A percentile compares a stretch with the other conserved stretches of the same genome.
These are phyloP conservation scores for Irena cyanogastra DNA, from an alignment of 2,113 vertebrate species.

Conservation along the genomic window DNA sequence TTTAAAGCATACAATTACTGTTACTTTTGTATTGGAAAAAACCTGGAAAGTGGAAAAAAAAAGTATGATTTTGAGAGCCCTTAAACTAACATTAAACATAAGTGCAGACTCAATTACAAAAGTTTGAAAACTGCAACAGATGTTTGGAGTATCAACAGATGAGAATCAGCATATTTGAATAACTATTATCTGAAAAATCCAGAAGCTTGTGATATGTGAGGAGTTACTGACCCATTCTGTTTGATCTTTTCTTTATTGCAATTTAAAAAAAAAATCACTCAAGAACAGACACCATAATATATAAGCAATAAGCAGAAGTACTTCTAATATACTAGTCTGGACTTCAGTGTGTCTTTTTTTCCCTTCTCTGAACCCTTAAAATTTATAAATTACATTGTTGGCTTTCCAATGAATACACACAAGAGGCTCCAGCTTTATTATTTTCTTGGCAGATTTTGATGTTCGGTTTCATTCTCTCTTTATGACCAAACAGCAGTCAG, in stretches of 20 bases:
- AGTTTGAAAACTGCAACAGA: background rate
- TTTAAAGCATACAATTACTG: background rate
- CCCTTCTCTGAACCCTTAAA: background rate
- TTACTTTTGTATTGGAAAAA: no score
- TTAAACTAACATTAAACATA: background rate
- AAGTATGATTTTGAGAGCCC: background rate
- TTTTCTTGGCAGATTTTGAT: background rate
- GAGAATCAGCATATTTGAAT: background rate
- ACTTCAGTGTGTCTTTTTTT: background rate
- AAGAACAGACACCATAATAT: background rate
- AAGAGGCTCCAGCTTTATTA: background rate
- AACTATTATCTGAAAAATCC: background rate
- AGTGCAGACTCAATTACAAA: background rate
- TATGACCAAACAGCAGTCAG: background rate
- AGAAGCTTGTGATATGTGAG: background rate
- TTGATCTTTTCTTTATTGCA: slow-evolving; percentile 16
- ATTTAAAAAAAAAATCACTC: background rate
- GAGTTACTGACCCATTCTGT: slow-evolving; percentile 1
- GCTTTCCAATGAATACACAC: background rate
- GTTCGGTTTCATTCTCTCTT: background rate
- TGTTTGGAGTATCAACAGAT: background rate
- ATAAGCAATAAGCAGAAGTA: background rate
- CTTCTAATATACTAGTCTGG: background rate
- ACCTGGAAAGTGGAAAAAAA: background rate
- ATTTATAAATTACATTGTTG: background rate